Base-by-base conservation (phyloP, 2,888 invertebrate genomes). In the Meiosimyza platycephala region DNA sequence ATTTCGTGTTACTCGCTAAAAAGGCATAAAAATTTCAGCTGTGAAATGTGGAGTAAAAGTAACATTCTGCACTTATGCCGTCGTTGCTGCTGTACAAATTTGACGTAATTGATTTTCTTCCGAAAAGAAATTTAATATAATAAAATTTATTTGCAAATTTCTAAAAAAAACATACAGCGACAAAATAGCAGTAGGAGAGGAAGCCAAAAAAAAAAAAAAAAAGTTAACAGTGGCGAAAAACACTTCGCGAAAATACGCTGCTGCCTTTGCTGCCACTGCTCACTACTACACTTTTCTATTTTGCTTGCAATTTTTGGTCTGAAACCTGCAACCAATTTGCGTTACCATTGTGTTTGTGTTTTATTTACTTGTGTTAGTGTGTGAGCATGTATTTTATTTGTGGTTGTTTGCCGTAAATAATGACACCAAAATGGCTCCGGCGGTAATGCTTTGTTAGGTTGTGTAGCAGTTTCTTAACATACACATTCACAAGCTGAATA, bases 41-140 rank as follows among this genome's bases (percentile, higher is more conserved):
- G 3, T 13, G 18, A 57, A 57, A 40, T 11, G 9, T 57, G 6
- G 6, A 57, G 22, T 57, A 28, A 57, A 22, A 57, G 28, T 28
- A 18, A 28, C 57, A 15, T 13, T 40, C 9, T 40, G 40, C 40
- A 9, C 28, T 28, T 40, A 9, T 9, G 40, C 40, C 40, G 4
- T 9, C 9, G 9, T 9, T 9, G 40, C 40, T 9, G 9, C 2
- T 40, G 1, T 9, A 1, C 40, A 6, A 40, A 57, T 28, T 57
- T 57, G 57, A 57, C 28, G 57, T 57, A 57, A 57, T 57, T 57
- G 57, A 57, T 57, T 57, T 57, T 57, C 57, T 57, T 57, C 12
- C 11, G 57, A 57, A 57, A 28, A 13, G 28, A 57, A 57, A 28
- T 57, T 57, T 57, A 57, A 57, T 57, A 57, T 28, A 57, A 57